Evolutionary conservation across 2,888 invertebrate species (phyloP), one percentile per base, ranked within the genome.

Genomic region (Lepetodrilus schrolli): DNA sequence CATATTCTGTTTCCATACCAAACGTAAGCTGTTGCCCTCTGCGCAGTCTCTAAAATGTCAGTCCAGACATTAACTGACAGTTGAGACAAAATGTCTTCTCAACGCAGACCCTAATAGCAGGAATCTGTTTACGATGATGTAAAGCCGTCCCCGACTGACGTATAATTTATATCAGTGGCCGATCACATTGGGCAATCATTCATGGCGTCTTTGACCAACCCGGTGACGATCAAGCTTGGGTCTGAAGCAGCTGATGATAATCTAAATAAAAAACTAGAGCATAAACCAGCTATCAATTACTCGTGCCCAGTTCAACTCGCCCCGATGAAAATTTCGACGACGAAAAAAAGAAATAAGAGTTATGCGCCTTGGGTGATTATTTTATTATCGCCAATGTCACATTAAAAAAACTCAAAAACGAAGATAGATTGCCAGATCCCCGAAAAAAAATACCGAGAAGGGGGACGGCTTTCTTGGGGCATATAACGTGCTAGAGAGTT

Each of bases 321-420:
- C 66, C 74, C 70, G 70, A 66, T 72, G 72, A 72, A 77, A 74
- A 74, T 77, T 69, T 77, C 66, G 20, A 66, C 72, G 48, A n/a
- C n/a, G n/a, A n/a, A n/a, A n/a, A 51, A 68, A 65, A 74, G 70
- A 72, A 70, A 70, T 38, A 66, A 66, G 49, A 49, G 66, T 37
- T 30, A 47, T 21, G 37, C 23, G 69, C 74, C 70, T 10, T 20
- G 68, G 74, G 66, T 69, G 77, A 77, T 77, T 73, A 73, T 73
- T 77, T 77, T 77, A 77, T 77, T 74, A 77, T 77, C 77, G 74
- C 72, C 68, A 51, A 68, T 77, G 77, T 77, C 77, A 77, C 74
- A 72, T 72, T 66, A 77, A 74, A 77, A 77, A 77, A 66, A 70
- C 72, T 74, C 66, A 74, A 70, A n/a, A 51, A 72, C 74, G 51